Percentiles rank a stretch among this genome's conserved stretches.
These are phyloP conservation scores for Epicampocera succincta DNA, from an alignment of 2,888 invertebrate species.

Conservation along the genomic window DNA sequence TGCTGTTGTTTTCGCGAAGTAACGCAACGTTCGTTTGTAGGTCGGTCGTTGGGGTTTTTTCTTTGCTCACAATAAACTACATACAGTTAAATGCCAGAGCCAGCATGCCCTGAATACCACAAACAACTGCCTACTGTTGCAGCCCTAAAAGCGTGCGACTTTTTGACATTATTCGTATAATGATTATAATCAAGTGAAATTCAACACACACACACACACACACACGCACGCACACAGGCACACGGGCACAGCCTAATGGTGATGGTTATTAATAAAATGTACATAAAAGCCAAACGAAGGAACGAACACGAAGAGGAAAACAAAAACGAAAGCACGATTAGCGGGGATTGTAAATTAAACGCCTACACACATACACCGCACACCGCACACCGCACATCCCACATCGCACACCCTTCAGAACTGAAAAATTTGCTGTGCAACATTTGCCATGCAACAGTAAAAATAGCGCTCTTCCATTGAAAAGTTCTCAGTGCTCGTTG, in stretches of 20 bases:
- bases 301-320: constrained; percentile 51
- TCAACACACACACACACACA: constrained; percentile 13
- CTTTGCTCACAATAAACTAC: constrained; percentile 36
- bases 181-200: constrained; percentile 18
- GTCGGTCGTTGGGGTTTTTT: constrained; percentile 57
- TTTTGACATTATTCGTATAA: constrained; percentile 40
- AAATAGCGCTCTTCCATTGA: constrained; percentile 14
- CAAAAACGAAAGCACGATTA: neutral
- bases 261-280: no score
- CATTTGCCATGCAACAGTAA: constrained; percentile 50
- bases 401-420: no score
- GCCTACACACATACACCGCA: no score
- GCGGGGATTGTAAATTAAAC: no score
- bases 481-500: constrained; percentile 29
- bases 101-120: constrained; percentile 65
- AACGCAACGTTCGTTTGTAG: constrained; percentile 41
- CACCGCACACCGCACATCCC: no score
- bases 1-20: no score
- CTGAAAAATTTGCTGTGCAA: neutral
- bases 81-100: constrained; percentile 50
- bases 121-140: constrained; percentile 70
- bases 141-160: constrained; percentile 71
- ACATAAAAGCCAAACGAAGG: neutral
- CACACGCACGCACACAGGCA: neutral
- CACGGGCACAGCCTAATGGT: neutral